phyloP scores from a whole-genome alignment of 2,888 invertebrate species.

The Carpatolechia fugitivella region DNA sequence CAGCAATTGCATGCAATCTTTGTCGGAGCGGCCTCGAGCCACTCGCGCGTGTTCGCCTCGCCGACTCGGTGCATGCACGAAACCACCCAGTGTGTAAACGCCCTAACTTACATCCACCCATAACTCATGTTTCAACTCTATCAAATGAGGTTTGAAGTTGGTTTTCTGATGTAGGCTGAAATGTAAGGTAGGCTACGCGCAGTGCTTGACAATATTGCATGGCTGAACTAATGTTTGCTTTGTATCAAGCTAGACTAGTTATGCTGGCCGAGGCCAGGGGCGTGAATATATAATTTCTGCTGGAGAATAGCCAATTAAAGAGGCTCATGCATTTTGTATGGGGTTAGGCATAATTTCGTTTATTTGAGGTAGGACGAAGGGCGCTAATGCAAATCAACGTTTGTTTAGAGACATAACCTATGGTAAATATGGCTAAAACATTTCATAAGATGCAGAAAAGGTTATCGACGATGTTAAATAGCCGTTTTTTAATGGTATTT shows the following conservation, averaged over 20 bases:
- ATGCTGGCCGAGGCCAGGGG: slow-evolving; percentile 68
- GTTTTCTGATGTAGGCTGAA: neutral
- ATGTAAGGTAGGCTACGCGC: slow-evolving; percentile 11
- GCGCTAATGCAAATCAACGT: neutral
- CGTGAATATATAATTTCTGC: slow-evolving; percentile 73
- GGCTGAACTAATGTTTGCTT: slow-evolving; percentile 77
- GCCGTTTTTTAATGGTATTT: no score
- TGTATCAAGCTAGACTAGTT: slow-evolving; percentile 72
- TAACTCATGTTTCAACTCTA: neutral
- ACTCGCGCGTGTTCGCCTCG: slow-evolving; percentile 66
- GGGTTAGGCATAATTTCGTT: slow-evolving; percentile 36
- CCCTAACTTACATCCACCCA: slow-evolving; percentile 11
- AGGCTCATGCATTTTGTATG: slow-evolving; percentile 71
- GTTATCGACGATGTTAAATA: no score
- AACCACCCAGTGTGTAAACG: slow-evolving; percentile 36
- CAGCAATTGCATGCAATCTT: slow-evolving; percentile 64
- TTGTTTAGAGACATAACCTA: no score
- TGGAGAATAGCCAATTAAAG: slow-evolving; percentile 72
- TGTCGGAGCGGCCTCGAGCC: slow-evolving; percentile 64
- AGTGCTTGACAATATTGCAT: slow-evolving; percentile 75
- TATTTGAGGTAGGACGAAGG: neutral
- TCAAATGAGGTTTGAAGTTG: neutral
- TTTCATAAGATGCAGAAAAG: no score
- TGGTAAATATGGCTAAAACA: no score
- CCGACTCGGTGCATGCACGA: slow-evolving; percentile 64